These are phyloP conservation scores for Phacellophora camtschatica DNA, from an alignment of 30 jellyfish, hydroid and myxozoan species.

Conservation along the genomic window DNA sequence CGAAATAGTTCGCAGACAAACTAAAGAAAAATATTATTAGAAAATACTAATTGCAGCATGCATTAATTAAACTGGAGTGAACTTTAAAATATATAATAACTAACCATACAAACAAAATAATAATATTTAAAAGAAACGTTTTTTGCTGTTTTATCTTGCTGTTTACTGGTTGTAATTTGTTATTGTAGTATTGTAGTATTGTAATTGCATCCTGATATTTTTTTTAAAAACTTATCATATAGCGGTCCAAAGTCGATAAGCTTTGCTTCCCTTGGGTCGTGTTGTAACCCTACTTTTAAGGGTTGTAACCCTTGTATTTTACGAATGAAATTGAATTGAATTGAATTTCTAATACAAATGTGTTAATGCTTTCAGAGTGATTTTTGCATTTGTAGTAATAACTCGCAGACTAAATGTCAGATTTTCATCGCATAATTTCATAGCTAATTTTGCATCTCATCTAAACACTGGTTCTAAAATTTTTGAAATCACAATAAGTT, in stretches of 20 bases:
- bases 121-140: no score
- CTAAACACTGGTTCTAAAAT: no score
- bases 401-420: no score
- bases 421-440: no score
- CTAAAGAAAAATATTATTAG: neutral
- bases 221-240: neutral
- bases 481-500: no score
- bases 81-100: no score
- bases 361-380: no score
- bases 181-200: neutral
- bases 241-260: neutral
- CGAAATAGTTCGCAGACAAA: neutral
- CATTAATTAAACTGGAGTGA: neutral
- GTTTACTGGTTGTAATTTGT: neutral
- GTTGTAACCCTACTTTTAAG: neutral
- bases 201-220: neutral
- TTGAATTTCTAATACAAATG: no score
- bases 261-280: neutral
- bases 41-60: neutral
- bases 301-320: neutral
- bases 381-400: no score
- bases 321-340: no score
- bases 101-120: no score
- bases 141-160: neutral
- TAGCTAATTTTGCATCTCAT: no score